Evolutionary conservation across 2,113 vertebrate species (phyloP), one percentile per base, ranked within the genome.

Genomic region (Alethe castanea): DNA sequence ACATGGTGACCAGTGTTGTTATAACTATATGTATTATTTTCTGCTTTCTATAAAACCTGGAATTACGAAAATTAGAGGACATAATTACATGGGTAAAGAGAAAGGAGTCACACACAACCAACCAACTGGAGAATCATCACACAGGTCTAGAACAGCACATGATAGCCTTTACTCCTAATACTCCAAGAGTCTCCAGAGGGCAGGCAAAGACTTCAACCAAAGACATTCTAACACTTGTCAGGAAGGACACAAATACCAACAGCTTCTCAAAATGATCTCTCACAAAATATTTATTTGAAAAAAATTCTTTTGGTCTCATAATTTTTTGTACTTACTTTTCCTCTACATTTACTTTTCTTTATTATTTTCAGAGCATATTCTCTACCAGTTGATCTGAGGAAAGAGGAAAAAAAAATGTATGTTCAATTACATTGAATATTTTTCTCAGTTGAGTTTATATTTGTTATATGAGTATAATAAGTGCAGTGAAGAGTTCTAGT

Each of bases 281-380:
- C 26, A 82, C 19, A 78, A 70, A 78, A 60, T 8, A 11, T 26
- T 62, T 81, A 0, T 57, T 50, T 8, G 20, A 67, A 62, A 66
- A 89, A 36, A 12, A 15, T 25, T 18, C 6, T 52, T 93, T 71
- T 42, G 17, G 10, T 69, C 19, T 64, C 12, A 20, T 38, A 18
- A 24, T 12, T 14, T 73, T 35, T 62, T 56, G 19, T 92, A 97
- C 98, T 97, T 97, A 99, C 99, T 98, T 99, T 99, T 96, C 99
- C 99, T 96, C 98, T 98, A 96, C 99, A 99, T 98, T 99, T 99
- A 92, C 99, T 98, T 98, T 99, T 99, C 97, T 98, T 99, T 93
- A 99, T 99, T 96, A 99, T 99, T 98, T 99, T 99, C 97, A 99
- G 98, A 25, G 99, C 99, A 44, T 99, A 99, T 96, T 99, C 99